Evolutionary conservation across 2,797 vertebrate species (phyloP).

Genomic region (Argyrosomus regius): DNA sequence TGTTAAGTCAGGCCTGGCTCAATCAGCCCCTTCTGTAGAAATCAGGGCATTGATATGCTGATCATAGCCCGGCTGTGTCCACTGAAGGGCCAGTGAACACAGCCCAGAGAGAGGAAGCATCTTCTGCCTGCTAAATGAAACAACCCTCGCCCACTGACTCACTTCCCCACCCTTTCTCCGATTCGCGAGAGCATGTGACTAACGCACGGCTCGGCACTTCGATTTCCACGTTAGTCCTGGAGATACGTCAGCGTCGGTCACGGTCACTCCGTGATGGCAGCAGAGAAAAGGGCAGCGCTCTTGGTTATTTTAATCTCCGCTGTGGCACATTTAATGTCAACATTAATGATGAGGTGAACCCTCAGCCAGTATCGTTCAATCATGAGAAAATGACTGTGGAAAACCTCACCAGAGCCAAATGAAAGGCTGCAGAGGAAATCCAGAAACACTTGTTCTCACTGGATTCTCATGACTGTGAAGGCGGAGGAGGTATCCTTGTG

Average conservation of each 20-base stretch:
- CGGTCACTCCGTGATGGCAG: neutral
- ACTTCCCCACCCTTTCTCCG: conserved; percentile 11
- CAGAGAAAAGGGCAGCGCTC: neutral
- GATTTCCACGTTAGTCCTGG: conserved; percentile 33
- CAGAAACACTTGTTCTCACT: conserved; percentile 42
- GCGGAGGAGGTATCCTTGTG: conserved; percentile 51
- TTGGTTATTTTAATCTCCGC: conserved; percentile 46
- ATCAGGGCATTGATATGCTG: conserved; percentile 80
- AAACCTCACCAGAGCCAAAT: conserved; percentile 55
- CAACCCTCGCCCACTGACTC: conserved; percentile 38
- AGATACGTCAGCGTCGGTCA: conserved; percentile 31
- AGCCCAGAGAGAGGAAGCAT: conserved; percentile 61
- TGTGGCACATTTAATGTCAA: conserved; percentile 45
- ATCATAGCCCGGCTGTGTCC: conserved; percentile 63
- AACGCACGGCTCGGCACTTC: conserved; percentile 23
- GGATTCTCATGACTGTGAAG: conserved; percentile 40
- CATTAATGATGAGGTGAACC: conserved; percentile 23
- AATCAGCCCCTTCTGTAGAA: conserved; percentile 54
- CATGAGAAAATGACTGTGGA: conserved; percentile 44
- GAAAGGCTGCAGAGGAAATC: conserved; percentile 44
- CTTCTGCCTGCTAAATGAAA: conserved; percentile 72
- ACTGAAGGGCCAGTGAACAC: conserved; percentile 44
- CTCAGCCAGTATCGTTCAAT: conserved; percentile 16
- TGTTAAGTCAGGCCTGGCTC: conserved; percentile 60
- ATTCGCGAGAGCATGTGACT: conserved; percentile 29